phyloP scores from a whole-genome alignment of 2,797 vertebrate species.

The Enteromius unitaeniatus region DNA sequence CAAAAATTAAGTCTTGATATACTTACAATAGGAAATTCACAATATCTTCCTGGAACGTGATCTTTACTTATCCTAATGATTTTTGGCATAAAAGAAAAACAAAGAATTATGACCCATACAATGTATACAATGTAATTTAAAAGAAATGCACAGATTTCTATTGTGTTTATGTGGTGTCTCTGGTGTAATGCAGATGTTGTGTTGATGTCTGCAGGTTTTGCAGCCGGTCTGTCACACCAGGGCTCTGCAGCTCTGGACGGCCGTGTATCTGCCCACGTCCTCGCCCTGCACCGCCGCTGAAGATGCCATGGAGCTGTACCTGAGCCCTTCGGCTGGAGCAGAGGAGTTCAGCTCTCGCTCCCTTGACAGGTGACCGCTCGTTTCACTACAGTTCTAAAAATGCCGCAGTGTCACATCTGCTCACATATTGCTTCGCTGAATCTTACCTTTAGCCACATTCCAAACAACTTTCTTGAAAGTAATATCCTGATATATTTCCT shows the following conservation, averaged over 20 bases:
- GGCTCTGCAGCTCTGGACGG: slow-evolving; percentile 94
- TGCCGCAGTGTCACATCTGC: background rate
- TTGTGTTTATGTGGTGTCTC: background rate
- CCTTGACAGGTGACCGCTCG: slow-evolving; percentile 85
- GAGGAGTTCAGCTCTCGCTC: slow-evolving; percentile 91
- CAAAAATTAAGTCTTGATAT: too few species aligned
- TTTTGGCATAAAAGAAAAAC: too few species aligned
- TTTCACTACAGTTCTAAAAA: background rate
- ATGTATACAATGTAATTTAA: background rate
- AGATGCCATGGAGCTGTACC: slow-evolving; percentile 94
- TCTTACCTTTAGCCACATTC: background rate
- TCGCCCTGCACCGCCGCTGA: slow-evolving; percentile 94
- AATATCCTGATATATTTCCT: background rate
- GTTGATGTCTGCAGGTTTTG: slow-evolving; percentile 81
- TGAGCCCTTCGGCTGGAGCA: slow-evolving; percentile 82
- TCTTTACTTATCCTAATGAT: too few species aligned
- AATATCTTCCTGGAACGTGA: too few species aligned
- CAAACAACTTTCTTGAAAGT: background rate
- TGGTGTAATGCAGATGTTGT: background rate
- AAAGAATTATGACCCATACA: too few species aligned
- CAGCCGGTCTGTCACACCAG: slow-evolving; percentile 98
- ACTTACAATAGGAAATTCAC: too few species aligned
- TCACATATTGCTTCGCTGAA: background rate
- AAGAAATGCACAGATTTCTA: background rate
- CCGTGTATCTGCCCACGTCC: slow-evolving; percentile 94